Evolutionary conservation across 2,797 vertebrate genomes (phyloP).

Genomic region (Falco rusticolus): DNA sequence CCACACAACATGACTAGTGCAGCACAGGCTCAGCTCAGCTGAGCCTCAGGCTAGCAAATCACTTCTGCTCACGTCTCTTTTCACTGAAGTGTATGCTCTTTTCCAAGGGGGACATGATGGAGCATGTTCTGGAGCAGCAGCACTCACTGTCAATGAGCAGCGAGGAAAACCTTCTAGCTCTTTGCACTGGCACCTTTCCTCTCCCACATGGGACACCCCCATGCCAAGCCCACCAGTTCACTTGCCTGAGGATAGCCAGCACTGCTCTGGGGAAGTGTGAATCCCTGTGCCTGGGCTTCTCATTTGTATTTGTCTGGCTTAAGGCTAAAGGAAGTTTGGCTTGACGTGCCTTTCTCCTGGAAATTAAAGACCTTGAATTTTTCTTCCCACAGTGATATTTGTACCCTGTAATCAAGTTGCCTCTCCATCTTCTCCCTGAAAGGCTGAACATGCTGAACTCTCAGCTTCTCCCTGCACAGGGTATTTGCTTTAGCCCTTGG

Average conservation of each 20-base stretch:
- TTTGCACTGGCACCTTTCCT: neutral
- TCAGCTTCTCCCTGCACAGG: neutral
- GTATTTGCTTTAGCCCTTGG: neutral
- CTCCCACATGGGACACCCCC: fast-evolving
- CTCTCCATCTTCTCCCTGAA: neutral
- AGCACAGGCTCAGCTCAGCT: neutral
- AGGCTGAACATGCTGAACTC: neutral
- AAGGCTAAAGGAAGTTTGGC: neutral
- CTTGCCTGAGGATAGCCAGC: neutral
- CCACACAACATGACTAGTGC: constrained; percentile 27
- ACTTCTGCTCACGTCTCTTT: neutral
- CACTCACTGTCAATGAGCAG: neutral
- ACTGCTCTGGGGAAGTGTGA: neutral
- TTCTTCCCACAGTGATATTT: neutral
- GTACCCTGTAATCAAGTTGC: constrained; percentile 37
- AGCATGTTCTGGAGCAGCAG: neutral
- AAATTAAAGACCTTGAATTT: constrained; percentile 28
- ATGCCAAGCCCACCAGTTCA: fast-evolving
- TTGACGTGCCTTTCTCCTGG: neutral
- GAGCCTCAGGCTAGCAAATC: constrained; percentile 62
- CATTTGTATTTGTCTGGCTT: neutral
- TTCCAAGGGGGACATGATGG: neutral
- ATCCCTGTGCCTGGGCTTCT: neutral
- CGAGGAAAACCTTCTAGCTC: neutral
- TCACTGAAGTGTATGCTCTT: neutral